phyloP scores from a whole-genome alignment of 2,797 vertebrate species.

The Phrynocephalus guinanensis region DNA sequence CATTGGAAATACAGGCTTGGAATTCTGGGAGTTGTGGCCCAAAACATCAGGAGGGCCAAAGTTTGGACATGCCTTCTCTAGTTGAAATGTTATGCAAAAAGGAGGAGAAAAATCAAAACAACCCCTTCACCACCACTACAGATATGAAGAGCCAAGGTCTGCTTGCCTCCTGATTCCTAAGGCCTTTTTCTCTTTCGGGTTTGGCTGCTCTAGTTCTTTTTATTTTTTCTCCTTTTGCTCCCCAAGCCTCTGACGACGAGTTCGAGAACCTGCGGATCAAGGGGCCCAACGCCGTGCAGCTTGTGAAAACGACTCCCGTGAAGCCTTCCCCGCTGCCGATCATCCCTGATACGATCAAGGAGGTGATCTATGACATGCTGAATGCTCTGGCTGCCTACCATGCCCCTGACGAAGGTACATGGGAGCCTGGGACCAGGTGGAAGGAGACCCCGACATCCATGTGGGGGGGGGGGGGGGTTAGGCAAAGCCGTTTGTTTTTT shows the following conservation, averaged over 20 bases:
- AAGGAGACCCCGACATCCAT: neutral
- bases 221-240: constrained; percentile 42
- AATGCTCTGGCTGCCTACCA: constrained; percentile 95
- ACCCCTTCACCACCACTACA: too few species aligned
- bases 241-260: constrained; percentile 93
- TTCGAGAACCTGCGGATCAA: constrained; percentile 97
- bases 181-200: neutral
- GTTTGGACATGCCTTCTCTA: too few species aligned
- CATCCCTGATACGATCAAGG: constrained; percentile 95
- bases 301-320: constrained; percentile 94
- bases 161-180: neutral
- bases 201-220: constrained; percentile 43
- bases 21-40: too few species aligned
- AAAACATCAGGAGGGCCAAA: too few species aligned
- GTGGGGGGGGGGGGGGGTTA: too few species aligned
- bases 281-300: constrained; percentile 93
- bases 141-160: too few species aligned
- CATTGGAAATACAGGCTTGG: too few species aligned
- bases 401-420: constrained; percentile 92
- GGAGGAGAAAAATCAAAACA: neutral
- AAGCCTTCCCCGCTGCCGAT: constrained; percentile 90
- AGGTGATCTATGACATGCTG: constrained; percentile 97
- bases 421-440: neutral
- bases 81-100: neutral
- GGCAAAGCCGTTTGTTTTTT: too few species aligned